Evolutionary conservation across 2,888 invertebrate species (phyloP).

Genomic region (Cartodere bifasciata): DNA sequence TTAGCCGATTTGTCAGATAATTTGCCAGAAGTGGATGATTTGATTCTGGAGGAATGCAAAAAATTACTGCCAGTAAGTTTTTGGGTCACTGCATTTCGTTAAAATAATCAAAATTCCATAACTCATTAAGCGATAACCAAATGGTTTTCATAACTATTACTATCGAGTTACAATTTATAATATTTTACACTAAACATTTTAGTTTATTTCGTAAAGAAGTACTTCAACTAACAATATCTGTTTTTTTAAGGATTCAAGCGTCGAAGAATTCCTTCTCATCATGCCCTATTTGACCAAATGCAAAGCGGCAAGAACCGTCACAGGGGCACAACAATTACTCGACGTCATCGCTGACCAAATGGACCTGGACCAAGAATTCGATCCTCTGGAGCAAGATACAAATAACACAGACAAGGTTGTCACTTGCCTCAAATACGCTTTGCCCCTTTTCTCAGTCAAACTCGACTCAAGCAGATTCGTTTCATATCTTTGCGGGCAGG

Average conservation of each 20-base stretch:
- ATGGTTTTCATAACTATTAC: too few relatives aligned
- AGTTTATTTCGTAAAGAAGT: too few relatives aligned
- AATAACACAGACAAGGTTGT: constrained; percentile 69
- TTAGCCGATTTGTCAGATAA: constrained; percentile 61
- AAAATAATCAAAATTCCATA: not conserved
- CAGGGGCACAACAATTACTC: constrained; percentile 77
- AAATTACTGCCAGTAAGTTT: constrained; percentile 62
- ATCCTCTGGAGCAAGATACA: constrained; percentile 44
- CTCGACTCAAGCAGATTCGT: constrained; percentile 78
- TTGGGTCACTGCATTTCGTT: not conserved
- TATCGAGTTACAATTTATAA: too few relatives aligned
- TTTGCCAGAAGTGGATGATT: constrained; percentile 75
- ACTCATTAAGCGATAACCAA: too few relatives aligned
- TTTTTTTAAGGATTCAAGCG: constrained; percentile 62
- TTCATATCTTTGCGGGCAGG: constrained; percentile 71
- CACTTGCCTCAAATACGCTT: constrained; percentile 73
- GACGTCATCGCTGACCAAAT: constrained; percentile 78
- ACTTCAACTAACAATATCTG: constrained; percentile 7
- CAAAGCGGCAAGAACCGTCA: constrained; percentile 65
- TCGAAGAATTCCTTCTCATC: constrained; percentile 81
- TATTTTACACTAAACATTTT: too few relatives aligned
- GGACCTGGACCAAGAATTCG: constrained; percentile 53
- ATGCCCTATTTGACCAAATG: constrained; percentile 78
- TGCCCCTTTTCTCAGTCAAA: constrained; percentile 81
- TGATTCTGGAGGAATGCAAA: constrained; percentile 70